Evolutionary conservation across 2,797 vertebrate genomes (phyloP).

Genomic region (Lerista edwardsae): DNA sequence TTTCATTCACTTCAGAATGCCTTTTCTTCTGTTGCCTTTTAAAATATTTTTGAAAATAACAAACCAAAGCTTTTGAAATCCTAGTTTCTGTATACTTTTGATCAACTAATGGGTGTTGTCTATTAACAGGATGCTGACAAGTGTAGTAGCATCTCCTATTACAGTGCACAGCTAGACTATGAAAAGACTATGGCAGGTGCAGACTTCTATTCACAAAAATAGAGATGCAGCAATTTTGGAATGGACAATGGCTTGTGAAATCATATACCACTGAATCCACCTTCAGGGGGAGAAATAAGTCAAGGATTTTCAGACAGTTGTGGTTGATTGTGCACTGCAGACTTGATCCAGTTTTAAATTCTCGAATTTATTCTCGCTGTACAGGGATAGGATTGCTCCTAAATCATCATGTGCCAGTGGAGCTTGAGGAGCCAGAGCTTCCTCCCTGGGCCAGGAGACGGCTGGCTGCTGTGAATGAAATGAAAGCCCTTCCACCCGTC

Average conservation of each 20-base stretch:
- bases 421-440: too few species aligned
- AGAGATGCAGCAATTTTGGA: background rate
- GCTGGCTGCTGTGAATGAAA: too few species aligned
- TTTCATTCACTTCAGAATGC: conserved; percentile 24
- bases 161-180: background rate
- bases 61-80: background rate
- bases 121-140: background rate
- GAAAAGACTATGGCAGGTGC: background rate
- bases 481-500: too few species aligned
- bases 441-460: too few species aligned
- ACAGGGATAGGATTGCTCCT: too few species aligned
- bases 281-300: background rate
- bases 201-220: background rate
- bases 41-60: background rate
- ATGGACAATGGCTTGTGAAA: too few species aligned
- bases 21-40: conserved; percentile 17
- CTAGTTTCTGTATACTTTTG: background rate
- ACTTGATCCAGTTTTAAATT: background rate
- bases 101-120: background rate
- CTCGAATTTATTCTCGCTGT: background rate
- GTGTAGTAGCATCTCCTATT: background rate
- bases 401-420: too few species aligned
- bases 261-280: background rate
- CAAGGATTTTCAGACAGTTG: background rate
- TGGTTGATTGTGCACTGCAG: too few species aligned